phyloP scores from a whole-genome alignment of 2,797 vertebrate species.

The Mormyrus proboscirostris region DNA sequence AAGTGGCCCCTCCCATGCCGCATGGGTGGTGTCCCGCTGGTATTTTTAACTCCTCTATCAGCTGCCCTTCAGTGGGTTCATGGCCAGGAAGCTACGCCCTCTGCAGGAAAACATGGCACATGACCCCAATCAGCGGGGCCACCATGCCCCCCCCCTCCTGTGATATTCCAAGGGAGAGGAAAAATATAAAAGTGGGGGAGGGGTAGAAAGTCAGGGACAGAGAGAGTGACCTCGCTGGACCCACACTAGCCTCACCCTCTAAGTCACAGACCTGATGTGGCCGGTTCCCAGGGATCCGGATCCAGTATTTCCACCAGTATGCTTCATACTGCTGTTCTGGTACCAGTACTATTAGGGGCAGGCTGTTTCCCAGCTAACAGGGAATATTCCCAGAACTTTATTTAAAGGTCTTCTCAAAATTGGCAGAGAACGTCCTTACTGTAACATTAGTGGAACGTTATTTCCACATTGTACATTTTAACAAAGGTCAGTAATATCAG shows the following conservation, averaged over 20 bases:
- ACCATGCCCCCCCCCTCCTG: background rate
- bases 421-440: background rate
- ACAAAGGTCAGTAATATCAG: background rate
- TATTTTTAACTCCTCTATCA: conserved; percentile 34
- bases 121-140: conserved; percentile 28
- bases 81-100: conserved; percentile 42
- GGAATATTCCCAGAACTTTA: background rate
- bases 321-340: background rate
- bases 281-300: background rate
- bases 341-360: background rate
- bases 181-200: background rate
- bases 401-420: background rate
- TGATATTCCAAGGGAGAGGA: background rate
- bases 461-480: background rate
- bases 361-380: background rate
- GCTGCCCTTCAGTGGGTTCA: conserved; percentile 25
- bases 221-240: background rate
- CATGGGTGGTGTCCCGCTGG: conserved; percentile 4
- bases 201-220: background rate
- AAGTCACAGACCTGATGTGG: background rate
- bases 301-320: background rate
- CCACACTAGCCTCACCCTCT: background rate
- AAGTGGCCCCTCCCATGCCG: background rate
- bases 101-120: conserved; percentile 39
- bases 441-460: background rate